Base-by-base conservation (phyloP, 1,140 invertebrate species). In the Drosophila athabasca region DNA sequence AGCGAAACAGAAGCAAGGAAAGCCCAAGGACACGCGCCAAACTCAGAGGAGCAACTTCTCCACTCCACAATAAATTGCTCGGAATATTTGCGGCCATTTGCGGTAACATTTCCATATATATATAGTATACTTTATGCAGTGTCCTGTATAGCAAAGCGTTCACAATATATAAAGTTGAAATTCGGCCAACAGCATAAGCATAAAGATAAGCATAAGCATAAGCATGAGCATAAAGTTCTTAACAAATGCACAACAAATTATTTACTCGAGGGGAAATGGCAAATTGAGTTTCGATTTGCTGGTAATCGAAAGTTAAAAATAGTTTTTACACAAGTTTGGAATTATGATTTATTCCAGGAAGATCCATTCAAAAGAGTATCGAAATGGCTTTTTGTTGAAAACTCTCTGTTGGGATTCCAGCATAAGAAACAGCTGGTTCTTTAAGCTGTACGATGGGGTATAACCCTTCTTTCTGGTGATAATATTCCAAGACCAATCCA, bases 241-340 rank as follows among this genome's bases (percentile, higher is more conserved):
- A 57, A 49, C 64, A 78, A 81, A 76, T 74, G 53, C 46, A 57
- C 76, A 85, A 74, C 81, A 85, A 87, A 78, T 81, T 85, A 87
- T 68, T 70, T 82, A 69, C 59, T 35, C 24, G 35, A 13, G 31
- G 51, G 35, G 39, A 70, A 50, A 26, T 70, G 66, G 39, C 48
- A 60, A 70, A 52, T 57, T 41, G 54, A 67, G 61, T 73, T 76
- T 67, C 46, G 51, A 74, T 76, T 68, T 59, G 70, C 35, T 48
- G 39, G 29, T 54, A 53, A 61, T 68, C 55, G 52, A 67, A 26
- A 70, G 45, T 69, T 57, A 8, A 0, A 7, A 11, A 31, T 26
- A 24, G n/a, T n/a, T 51, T 51, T 51, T 51, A n/a, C n/a, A n/a
- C n/a, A 51, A 31, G 35, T 50, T 31, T 9, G 2, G 8, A 9